Conservation (phyloP, 2,113 vertebrate genomes). For the Trematocara macrostoma region DNA sequence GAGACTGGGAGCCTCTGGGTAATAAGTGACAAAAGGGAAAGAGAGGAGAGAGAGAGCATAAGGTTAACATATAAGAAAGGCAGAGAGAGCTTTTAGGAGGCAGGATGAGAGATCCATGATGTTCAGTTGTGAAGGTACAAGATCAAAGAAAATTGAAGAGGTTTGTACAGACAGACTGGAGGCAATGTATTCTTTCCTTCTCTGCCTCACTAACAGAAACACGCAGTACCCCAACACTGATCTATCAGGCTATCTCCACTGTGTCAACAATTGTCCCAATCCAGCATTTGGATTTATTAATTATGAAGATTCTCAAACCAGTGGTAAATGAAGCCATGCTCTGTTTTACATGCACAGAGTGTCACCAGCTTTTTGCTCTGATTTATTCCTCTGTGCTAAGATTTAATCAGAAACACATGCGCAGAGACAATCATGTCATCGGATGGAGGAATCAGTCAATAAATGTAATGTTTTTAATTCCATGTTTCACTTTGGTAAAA, state of each 20-base stretch:
- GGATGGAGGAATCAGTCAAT: not conserved
- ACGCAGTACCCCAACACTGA: not conserved
- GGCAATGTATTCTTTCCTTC: not conserved
- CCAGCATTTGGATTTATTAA: not conserved
- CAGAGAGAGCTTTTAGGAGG: not conserved
- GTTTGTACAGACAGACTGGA: not conserved
- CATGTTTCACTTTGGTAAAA: not conserved
- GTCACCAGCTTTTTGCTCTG: not conserved
- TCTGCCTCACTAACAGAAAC: not conserved
- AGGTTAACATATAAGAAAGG: not conserved
- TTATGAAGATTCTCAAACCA: not conserved
- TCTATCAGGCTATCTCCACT: no score
- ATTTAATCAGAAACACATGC: not conserved
- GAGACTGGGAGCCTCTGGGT: not conserved
- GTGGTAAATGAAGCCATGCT: not conserved
- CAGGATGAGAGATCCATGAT: not conserved
- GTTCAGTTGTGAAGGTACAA: not conserved
- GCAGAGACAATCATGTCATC: not conserved
- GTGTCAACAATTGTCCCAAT: not conserved
- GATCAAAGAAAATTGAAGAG: not conserved
- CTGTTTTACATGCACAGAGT: not conserved
- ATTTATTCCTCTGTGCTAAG: not conserved
- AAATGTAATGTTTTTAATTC: not conserved
- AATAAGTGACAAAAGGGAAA: not conserved
- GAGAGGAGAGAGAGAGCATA: not conserved